These are phyloP conservation scores for Bellardia bayeri DNA, from an alignment of 2,888 invertebrate species.

Conservation along the genomic window DNA sequence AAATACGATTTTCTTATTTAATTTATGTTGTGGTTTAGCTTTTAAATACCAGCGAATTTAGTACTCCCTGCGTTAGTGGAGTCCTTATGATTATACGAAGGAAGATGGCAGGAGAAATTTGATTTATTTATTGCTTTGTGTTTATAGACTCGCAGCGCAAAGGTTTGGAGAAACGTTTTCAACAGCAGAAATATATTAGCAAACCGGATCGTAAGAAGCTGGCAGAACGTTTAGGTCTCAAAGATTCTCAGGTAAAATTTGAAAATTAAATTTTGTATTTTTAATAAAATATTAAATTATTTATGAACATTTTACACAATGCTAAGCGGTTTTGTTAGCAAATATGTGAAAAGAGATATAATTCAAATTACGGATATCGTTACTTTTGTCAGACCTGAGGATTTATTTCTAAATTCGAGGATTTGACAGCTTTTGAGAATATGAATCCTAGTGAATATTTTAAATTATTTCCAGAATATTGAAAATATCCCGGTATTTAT, in stretches of 20 bases:
- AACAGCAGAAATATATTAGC: constrained; percentile 98
- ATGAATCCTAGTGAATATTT: no score
- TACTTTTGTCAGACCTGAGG: no score
- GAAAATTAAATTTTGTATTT: background rate
- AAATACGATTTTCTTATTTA: constrained; percentile 46
- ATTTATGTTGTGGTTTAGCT: constrained; percentile 64
- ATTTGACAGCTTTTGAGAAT: no score
- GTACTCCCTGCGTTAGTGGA: background rate
- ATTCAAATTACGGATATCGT: no score
- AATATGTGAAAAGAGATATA: no score
- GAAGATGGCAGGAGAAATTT: background rate
- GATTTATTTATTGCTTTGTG: constrained; percentile 43
- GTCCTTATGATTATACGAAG: background rate
- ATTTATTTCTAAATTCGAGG: no score
- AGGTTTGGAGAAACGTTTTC: constrained; percentile 97
- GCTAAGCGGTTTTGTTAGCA: no score
- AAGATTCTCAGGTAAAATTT: constrained; percentile 95
- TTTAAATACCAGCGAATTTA: background rate
- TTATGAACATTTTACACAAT: no score
- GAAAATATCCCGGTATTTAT: no score
- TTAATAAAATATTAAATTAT: no score
- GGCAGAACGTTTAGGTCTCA: constrained; percentile 97
- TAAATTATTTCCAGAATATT: no score
- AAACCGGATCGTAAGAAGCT: constrained; percentile 99
- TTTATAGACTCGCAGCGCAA: constrained; percentile 94